Conservation (phyloP, 2,888 invertebrate genomes). For the Dasypogon diadema region DNA sequence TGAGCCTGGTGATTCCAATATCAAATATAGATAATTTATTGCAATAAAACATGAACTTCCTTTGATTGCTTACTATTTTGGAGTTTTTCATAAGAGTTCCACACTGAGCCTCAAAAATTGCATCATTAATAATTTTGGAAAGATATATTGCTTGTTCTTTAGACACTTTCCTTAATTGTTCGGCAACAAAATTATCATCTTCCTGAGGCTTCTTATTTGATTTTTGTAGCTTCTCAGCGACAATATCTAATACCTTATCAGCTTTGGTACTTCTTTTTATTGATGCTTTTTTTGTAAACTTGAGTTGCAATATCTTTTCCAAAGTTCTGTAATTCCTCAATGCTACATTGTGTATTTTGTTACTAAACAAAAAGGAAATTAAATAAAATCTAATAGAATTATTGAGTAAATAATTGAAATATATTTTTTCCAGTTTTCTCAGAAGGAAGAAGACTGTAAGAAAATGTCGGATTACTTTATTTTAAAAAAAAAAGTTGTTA, state of each 20-base stretch:
- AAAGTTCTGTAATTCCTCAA: too few species aligned
- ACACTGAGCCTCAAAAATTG: background rate
- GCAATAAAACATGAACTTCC: too few species aligned
- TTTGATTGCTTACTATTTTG: background rate
- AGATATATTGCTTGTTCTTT: slow-evolving; percentile 5
- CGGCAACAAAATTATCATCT: background rate
- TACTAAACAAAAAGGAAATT: background rate
- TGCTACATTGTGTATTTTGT: background rate
- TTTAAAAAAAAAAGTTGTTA: too few species aligned
- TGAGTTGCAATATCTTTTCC: too few species aligned
- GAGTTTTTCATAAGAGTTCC: background rate
- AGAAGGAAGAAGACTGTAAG: background rate
- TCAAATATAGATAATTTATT: too few species aligned
- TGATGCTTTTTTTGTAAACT: background rate
- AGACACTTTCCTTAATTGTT: background rate
- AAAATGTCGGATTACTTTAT: background rate
- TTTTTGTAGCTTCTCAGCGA: background rate
- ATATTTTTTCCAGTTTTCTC: background rate
- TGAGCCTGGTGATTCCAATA: too few species aligned
- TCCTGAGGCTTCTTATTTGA: background rate
- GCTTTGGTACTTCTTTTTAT: background rate
- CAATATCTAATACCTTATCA: slow-evolving; percentile 3
- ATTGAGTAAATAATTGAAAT: background rate
- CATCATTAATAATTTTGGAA: background rate
- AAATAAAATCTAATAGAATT: too few species aligned